Conservation (phyloP, 1,140 invertebrate genomes). For the Wiebesia pumilae region DNA sequence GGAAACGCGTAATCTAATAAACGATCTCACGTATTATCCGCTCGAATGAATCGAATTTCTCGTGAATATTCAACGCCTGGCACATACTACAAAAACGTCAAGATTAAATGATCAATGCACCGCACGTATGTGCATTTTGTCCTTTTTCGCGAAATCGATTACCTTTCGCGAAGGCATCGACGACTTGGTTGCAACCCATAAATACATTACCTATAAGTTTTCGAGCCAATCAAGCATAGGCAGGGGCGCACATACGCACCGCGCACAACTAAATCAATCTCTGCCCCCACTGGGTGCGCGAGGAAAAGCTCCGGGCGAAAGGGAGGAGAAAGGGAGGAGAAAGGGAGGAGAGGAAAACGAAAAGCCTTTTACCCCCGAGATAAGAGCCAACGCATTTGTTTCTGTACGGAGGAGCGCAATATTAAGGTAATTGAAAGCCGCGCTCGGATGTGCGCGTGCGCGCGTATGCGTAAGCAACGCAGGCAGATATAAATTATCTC, state of each 20-base stretch:
- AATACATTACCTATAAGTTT: neutral
- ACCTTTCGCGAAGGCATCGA: conserved; percentile 3
- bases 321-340: neutral
- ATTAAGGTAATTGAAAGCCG: conserved; percentile 38
- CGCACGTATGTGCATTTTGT: conserved; percentile 14
- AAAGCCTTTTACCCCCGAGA: neutral
- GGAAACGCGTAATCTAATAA: conserved; percentile 30
- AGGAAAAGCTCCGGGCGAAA: neutral
- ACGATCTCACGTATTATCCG: conserved; percentile 27
- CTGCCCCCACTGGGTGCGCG: neutral
- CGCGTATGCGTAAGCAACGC: neutral
- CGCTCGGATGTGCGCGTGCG: neutral
- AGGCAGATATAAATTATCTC: conserved; percentile 47
- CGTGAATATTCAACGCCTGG: conserved; percentile 35
- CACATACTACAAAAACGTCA: neutral
- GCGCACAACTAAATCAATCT: conserved; percentile 1
- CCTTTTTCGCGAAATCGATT: conserved; percentile 15
- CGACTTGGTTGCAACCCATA: neutral
- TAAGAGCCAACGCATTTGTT: conserved; percentile 15
- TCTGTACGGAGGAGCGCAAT: neutral
- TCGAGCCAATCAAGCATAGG: neutral
- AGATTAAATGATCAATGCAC: conserved; percentile 34
- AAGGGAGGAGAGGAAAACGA: neutral
- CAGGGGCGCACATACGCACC: neutral
- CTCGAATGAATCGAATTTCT: conserved; percentile 15